Evolutionary conservation across 2,797 vertebrate species (phyloP), one percentile per base, ranked within the genome.

Genomic region (Odontamblyopus lacepedii): DNA sequence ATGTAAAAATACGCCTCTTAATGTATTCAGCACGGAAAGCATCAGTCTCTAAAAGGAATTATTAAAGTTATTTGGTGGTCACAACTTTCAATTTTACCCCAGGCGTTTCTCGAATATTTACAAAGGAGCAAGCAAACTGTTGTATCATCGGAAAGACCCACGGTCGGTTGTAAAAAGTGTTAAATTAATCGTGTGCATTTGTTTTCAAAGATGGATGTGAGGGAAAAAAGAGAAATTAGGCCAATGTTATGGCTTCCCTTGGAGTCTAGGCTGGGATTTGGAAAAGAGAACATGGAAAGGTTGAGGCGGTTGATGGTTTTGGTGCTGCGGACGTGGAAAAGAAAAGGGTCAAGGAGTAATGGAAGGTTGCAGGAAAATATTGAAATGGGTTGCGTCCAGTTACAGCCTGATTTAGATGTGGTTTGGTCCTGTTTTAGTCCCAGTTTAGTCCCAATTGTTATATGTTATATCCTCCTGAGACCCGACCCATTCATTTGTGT

Each of bases 11-110:
- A 51, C 16, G 11, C 38, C 16, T 2, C 48, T 63, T 57, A 65
- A 65, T 60, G 23, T 19, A 35, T 62, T 27, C 44, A 66, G 63
- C 23, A 23, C 62, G n/a, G 56, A 16, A 30, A 7, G 50, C 2
- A n/a, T 70, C 69, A 9, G 26, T 48, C 38, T 38, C 9, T 55
- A 55, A 51, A 41, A 55, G 60, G 50, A 32, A 55, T 57, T 19
- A 61, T 19, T 60, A 16, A 56, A 41, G 35, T 57, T n/a, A 35
- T 60, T 51, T 51, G 5, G 19, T 23, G 32, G 29, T 51, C 50
- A 69, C 53, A 41, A 57, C n/a, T 69, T 69, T 67, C 48, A 67
- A 53, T 53, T 66, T 32, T 30, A 16, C 65, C 27, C 1, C 13
- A n/a, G 29, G 50, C 65, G 50, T 53, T 29, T 53, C 50, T 32